Base-by-base conservation (phyloP, 2,888 invertebrate genomes). In the Trachelus troglodyta region DNA sequence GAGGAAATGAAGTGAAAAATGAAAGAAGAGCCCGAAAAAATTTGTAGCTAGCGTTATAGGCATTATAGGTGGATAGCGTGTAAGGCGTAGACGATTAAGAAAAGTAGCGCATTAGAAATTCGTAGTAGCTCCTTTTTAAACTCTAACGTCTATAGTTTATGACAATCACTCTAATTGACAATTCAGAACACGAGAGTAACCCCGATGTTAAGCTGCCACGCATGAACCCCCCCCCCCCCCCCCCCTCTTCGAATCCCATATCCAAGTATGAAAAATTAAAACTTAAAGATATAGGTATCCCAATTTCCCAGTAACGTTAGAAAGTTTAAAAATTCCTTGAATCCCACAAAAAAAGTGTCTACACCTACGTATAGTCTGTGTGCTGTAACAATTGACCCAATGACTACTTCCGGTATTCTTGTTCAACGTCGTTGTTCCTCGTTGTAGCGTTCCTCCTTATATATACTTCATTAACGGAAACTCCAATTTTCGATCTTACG, bases 121-220 rank as follows among this genome's bases (percentile, higher is more conserved):
- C 84, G 83, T 87, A 82, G 84, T 85, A 86, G 86, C 82, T 85
- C 84, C 85, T 85, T 87, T 88, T 87, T 88, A 87, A 84, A 81
- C 82, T 85, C 83, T 85, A 87, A 87, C 84, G 85, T 87, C 87
- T 89, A 89, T 88, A 89, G 87, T 89, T 87, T 85, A 89, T 89
- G 91, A 91, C 91, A 91, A 91, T 91, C 91, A 91, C 89, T 90
- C 86, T 89, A 90, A 56, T 87, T 83, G 87, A 89, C 85, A 85
- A 88, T 83, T 85, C 83, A 84, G 84, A 82, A 79, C 75, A 23
- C 80, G 82, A 83, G 79, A 79, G 81, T 82, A 85, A 81, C 82
- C 80, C 83, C 81, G 83, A 86, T 87, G 84, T 87, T 83, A 83
- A 81, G 84, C 88, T 89, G 86, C 87, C 85, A 87, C 83, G 84